Evolutionary conservation across 23 tunicate species (phyloP), one percentile per base, ranked within the genome.

Genomic region (Trididemnum clinides): DNA sequence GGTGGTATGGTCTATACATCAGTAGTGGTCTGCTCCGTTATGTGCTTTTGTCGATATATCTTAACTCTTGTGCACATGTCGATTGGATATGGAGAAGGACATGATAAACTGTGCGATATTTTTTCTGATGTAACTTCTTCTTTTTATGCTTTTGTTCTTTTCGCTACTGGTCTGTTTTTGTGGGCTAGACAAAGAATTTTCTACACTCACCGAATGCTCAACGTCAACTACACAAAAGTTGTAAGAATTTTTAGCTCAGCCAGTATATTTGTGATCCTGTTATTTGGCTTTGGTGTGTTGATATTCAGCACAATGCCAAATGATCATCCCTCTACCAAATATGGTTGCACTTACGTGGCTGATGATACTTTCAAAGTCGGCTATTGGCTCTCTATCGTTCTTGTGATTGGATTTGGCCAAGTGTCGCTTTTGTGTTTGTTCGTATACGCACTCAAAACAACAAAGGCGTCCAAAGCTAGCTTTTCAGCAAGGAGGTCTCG

Each of bases 71-170:
- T 23, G 3, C 22, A 66, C 37, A 66, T 66, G 37, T 29, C 10
- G 6, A 37, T 66, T 3, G 75, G 75, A 3, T 66, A 29, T 20
- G 37, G 7, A 5, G 75, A 66, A 28, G 75, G 22, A 29, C 37
- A 66, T 29, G 75, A 66, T 66, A 20, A 23, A 4, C 75, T 66
- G n/a, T 66, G 75, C n/a, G 75, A 66, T 4, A 31, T 6, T n/a
- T 6, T 31, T 6, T 29, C 75, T 23, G 75, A 66, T n/a, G 37
- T 20, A 4, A 31, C 75, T 6, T 66, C 37, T 30, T 29, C 6
- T 23, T 66, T 31, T 32, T 66, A 66, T 66, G 6, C 12, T 3
- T 28, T 66, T 29, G n/a, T 66, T 6, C n/a, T 31, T 5, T 66
- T 66, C 7, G 5, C 75, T 29, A 4, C 37, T 6, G 36, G 10